These are phyloP conservation scores for Monochamus alternatus DNA, from an alignment of 2,888 invertebrate genomes.

Conservation along the genomic window DNA sequence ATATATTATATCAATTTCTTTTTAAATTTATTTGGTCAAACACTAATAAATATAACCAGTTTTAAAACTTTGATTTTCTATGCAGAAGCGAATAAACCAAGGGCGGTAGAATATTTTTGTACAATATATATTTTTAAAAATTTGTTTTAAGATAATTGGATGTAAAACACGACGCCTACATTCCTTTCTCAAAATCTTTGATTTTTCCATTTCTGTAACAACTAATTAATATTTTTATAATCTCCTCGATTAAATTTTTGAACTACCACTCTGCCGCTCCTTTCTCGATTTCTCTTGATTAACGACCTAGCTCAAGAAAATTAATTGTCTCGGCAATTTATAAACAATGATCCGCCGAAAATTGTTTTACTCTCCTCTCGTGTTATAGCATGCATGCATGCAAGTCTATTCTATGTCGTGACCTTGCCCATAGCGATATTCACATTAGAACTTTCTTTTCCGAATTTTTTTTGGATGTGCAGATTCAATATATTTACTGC, in stretches of 20 bases:
- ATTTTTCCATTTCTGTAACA: neutral
- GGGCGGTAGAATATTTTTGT: too few species aligned
- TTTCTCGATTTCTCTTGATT: constrained; percentile 16
- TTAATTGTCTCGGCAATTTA: constrained; percentile 17
- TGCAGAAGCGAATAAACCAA: too few species aligned
- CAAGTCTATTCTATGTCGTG: neutral
- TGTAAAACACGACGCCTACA: neutral
- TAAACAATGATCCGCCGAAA: constrained; percentile 21
- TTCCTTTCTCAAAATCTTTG: neutral
- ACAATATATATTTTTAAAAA: too few species aligned
- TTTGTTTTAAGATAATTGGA: too few species aligned
- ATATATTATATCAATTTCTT: too few species aligned
- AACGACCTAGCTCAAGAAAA: constrained; percentile 9
- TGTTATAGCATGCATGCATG: neutral
- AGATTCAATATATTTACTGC: too few species aligned
- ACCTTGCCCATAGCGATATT: neutral
- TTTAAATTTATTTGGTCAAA: too few species aligned
- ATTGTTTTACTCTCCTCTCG: neutral
- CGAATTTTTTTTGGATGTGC: neutral
- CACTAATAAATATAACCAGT: too few species aligned
- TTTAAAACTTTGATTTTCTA: too few species aligned
- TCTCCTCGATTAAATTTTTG: too few species aligned
- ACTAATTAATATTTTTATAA: neutral
- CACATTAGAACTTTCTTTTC: neutral
- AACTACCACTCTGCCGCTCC: neutral